These are phyloP conservation scores for Thamnophis sirtalis DNA, from an alignment of 2,113 vertebrate species.

Conservation along the genomic window DNA sequence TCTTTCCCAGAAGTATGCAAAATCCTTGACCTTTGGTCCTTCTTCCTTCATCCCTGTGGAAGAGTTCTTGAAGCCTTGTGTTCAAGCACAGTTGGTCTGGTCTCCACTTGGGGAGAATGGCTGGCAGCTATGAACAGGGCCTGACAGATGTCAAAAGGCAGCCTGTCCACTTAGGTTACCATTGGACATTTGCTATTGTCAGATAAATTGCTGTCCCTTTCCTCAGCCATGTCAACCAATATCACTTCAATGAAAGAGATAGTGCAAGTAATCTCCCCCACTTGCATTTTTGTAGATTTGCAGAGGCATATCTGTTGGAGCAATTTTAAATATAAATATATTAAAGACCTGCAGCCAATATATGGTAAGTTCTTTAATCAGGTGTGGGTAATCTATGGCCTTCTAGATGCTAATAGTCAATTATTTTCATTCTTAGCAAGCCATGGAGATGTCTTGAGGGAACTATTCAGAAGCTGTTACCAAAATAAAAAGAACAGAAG, in stretches of 20 bases:
- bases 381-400: neutral
- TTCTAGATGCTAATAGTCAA: neutral
- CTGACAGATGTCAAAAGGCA: slow-evolving; percentile 21
- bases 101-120: neutral
- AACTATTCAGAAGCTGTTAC: too few relatives aligned
- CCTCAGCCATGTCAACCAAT: neutral
- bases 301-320: neutral
- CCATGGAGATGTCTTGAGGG: too few relatives aligned
- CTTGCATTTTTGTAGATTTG: neutral
- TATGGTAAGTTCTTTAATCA: neutral
- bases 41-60: neutral
- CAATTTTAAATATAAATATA: neutral
- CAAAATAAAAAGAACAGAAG: neutral
- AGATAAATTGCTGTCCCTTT: neutral
- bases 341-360: neutral
- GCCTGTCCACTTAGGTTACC: slow-evolving; percentile 15
- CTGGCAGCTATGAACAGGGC: neutral
- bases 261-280: neutral
- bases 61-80: neutral
- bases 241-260: neutral
- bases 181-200: slow-evolving; percentile 6
- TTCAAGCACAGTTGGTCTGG: neutral
- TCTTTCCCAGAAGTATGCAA: neutral
- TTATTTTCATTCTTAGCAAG: neutral
- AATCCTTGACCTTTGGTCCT: neutral